Conservation (phyloP, 2,888 invertebrate species). For the Muscina levida region DNA sequence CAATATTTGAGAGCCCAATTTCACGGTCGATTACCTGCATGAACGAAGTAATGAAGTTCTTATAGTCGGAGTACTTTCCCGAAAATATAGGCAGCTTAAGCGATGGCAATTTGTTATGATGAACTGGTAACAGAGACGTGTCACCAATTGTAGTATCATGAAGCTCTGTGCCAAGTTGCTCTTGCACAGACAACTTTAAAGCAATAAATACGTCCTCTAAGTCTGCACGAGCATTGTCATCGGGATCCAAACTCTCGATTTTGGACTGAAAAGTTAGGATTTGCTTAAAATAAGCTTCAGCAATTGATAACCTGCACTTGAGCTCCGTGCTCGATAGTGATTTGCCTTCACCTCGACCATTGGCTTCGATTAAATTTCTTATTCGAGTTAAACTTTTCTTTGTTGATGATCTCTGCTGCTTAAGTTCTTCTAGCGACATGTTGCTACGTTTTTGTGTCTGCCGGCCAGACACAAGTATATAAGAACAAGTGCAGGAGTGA, state of each 20-base stretch:
- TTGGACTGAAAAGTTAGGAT: constrained; percentile 24
- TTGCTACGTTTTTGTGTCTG: background rate
- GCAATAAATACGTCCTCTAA: constrained; percentile 22
- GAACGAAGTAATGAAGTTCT: constrained; percentile 53
- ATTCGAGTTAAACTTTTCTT: constrained; percentile 27
- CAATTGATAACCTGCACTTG: constrained; percentile 9
- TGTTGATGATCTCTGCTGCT: constrained; percentile 15
- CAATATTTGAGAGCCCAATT: constrained; percentile 41
- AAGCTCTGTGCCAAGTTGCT: background rate
- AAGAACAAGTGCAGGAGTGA: too few species aligned
- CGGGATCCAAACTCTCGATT: constrained; percentile 23
- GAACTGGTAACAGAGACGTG: background rate
- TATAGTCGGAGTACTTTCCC: constrained; percentile 53
- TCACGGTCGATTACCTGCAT: constrained; percentile 47
- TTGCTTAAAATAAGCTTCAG: constrained; percentile 37
- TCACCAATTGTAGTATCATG: background rate
- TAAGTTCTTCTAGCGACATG: constrained; percentile 11
- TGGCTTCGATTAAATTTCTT: constrained; percentile 18
- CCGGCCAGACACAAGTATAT: too few species aligned
- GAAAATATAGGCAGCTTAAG: constrained; percentile 43
- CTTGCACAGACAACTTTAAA: background rate
- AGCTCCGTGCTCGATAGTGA: constrained; percentile 7
- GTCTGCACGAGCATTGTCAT: constrained; percentile 28
- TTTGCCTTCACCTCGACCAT: constrained; percentile 32
- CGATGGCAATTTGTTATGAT: constrained; percentile 31